Conservation (phyloP, 1,140 invertebrate genomes). For the Araneus ventricosus region DNA sequence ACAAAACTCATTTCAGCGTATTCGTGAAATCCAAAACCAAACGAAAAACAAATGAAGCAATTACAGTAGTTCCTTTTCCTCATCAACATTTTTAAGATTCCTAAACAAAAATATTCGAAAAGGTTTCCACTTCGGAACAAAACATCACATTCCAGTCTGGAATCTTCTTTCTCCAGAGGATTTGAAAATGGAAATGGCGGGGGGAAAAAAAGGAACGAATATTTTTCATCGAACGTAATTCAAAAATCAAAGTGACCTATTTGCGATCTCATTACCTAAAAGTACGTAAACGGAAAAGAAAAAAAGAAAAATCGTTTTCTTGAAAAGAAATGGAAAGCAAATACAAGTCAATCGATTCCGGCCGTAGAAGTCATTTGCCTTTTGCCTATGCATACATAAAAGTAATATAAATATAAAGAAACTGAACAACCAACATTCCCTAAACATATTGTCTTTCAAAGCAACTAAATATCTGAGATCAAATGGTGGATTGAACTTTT, state of each 20-base stretch:
- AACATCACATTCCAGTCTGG: conserved; percentile 54
- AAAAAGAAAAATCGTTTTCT: conserved; percentile 25
- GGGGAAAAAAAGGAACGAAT: conserved; percentile 45
- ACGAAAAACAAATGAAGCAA: conserved; percentile 21
- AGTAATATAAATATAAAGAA: conserved; percentile 6
- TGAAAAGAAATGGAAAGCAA: conserved; percentile 18
- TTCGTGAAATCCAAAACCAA: background rate
- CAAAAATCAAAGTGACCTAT: conserved; percentile 66
- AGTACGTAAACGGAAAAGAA: background rate
- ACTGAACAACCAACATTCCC: background rate
- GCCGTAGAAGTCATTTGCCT: background rate
- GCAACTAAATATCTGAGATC: background rate
- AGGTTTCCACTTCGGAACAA: conserved; percentile 36
- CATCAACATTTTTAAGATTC: conserved; percentile 38
- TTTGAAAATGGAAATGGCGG: conserved; percentile 28
- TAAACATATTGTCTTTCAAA: conserved; percentile 51
- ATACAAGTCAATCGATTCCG: conserved; percentile 41
- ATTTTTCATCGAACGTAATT: conserved; percentile 50
- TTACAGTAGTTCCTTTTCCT: conserved; percentile 23
- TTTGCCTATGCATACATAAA: conserved; percentile 1
- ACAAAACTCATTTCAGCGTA: background rate
- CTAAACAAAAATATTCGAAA: conserved; percentile 19
- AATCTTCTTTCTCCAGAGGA: conserved; percentile 19
- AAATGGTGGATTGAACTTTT: background rate
- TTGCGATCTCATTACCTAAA: conserved; percentile 61